Evolutionary conservation across 2,797 vertebrate genomes (phyloP).

Genomic region (Odontamblyopus rebecca): DNA sequence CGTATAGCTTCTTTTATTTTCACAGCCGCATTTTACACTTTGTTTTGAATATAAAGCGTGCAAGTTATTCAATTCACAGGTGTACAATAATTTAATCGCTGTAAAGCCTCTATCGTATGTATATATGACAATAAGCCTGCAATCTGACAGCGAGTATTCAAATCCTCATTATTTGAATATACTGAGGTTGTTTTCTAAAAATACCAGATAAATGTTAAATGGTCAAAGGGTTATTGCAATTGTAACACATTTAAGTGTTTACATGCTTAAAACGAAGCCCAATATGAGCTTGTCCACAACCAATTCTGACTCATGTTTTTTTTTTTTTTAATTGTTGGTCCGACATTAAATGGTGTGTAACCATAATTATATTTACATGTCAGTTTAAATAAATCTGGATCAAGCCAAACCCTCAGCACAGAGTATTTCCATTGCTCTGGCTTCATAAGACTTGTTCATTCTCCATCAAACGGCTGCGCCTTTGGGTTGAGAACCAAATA

Average conservation of each 20-base stretch:
- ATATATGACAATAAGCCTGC: background rate
- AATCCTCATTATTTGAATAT: too few relatives aligned
- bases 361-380: slow-evolving; percentile 28
- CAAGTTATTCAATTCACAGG: slow-evolving; percentile 28
- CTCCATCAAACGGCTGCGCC: background rate
- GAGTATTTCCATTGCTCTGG: background rate
- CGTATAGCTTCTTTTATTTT: slow-evolving; percentile 8
- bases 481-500: slow-evolving; percentile 7
- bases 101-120: background rate
- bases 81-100: slow-evolving; percentile 2
- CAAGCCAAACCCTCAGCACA: slow-evolving; percentile 58
- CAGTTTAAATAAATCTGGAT: slow-evolving; percentile 19
- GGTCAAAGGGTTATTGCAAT: background rate
- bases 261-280: background rate
- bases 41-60: slow-evolving; percentile 28
- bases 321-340: slow-evolving; percentile 35
- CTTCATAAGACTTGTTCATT: slow-evolving; percentile 65
- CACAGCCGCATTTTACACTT: slow-evolving; percentile 15
- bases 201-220: background rate
- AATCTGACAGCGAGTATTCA: background rate
- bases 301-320: background rate
- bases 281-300: slow-evolving; percentile 9
- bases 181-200: background rate
- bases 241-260: slow-evolving; percentile 11
- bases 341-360: slow-evolving; percentile 27